Evolutionary conservation across 2,113 vertebrate species (phyloP).

Genomic region (Natator depressus): DNA sequence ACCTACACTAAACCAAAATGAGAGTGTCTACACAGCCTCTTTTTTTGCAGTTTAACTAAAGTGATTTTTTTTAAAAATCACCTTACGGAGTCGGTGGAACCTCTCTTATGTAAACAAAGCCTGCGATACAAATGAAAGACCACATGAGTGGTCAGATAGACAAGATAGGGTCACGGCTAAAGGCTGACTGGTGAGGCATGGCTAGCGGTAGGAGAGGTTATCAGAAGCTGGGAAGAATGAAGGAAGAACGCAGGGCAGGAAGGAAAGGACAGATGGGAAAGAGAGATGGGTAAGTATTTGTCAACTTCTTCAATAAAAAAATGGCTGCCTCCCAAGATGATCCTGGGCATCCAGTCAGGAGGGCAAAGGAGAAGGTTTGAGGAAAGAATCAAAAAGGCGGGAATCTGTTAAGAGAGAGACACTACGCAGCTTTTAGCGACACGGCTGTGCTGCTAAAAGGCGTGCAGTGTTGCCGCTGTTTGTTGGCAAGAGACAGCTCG

Average conservation of each 20-base stretch:
- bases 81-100: no score
- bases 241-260: fast-evolving
- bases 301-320: not conserved
- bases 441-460: no score
- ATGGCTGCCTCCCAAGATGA: not conserved
- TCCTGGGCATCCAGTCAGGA: not conserved
- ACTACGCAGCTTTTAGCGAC: no score
- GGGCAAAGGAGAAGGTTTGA: no score
- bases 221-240: not conserved
- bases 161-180: not conserved
- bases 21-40: not conserved
- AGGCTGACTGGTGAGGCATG: not conserved
- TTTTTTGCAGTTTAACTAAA: not conserved
- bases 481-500: no score
- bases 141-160: not conserved
- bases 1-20: not conserved
- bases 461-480: no score
- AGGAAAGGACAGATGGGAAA: not conserved
- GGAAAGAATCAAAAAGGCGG: no score
- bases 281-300: not conserved
- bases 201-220: not conserved
- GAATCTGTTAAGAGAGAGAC: no score
- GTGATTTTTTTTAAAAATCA: not conserved
- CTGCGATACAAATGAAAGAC: not conserved
- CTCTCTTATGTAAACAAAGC: not conserved